Evolutionary conservation across 2,113 vertebrate genomes (phyloP), one percentile per base, ranked within the genome.

Genomic region (Prietella phreatophila): DNA sequence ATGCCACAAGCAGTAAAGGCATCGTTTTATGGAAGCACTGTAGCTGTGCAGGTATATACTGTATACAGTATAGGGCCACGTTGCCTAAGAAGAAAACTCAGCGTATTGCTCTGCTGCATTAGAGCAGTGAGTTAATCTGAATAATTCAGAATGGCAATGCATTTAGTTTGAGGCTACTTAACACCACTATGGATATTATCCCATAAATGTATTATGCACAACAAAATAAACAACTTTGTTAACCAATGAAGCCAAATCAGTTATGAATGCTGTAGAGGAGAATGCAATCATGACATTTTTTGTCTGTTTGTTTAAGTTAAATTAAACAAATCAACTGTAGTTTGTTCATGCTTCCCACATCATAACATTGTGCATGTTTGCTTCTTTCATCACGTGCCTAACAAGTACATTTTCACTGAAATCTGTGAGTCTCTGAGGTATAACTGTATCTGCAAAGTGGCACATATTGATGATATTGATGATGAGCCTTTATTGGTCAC

Each of bases 1-100:
- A 93, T 93, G 94, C 93, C 93, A 92, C 92, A 91, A 92, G 93
- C 92, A 92, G 91, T 94, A 93, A 94, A 94, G 94, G 88, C 90
- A 83, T 30, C 58, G 79, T 92, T 93, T 94, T 94, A 94, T 93
- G 88, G 92, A 90, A 76, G 27, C 36, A 88, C 85, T 90, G 82
- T 92, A 87, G 91, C 88, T 91, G 91, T 92, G 87, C 89, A 81
- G 67, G 67, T 87, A 56, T 83, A 86, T 55, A 76, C 63, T 83
- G 53, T 55, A 33, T 39, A 88, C 76, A 86, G 53, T 55, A 33
- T 39, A 88, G 47, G 71, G 20, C 11, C 9, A 13, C 39, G 11
- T 58, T 14, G 60, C 61, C 63, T 58, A 58, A 47, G 36, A 87
- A 76, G 36, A 76, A 78, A 84, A 81, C 84, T 19, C 39, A 2